phyloP scores from a whole-genome alignment of 2,113 vertebrate species.

The Clupea harengus region DNA sequence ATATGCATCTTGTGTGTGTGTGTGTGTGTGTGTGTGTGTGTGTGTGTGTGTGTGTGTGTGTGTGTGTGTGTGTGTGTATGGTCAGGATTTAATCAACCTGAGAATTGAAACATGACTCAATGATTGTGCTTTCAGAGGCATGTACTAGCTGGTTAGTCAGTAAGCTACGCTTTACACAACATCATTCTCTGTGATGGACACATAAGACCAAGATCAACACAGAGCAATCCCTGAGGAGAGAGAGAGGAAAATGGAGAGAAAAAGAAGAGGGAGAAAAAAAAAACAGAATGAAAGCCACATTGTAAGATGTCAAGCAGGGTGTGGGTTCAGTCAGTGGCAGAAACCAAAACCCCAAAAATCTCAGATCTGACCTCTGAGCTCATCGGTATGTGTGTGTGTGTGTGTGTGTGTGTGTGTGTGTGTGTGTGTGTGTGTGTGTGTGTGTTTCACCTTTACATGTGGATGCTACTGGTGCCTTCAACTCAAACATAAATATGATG shows the following conservation, averaged over 20 bases:
- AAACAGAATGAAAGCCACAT: neutral
- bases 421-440: conserved; percentile 32
- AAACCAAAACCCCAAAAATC: neutral
- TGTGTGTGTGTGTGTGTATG: neutral
- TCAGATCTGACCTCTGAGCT: neutral
- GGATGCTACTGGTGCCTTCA: neutral
- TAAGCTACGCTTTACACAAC: neutral
- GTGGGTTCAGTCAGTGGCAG: neutral
- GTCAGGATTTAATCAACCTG: neutral
- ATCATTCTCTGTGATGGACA: neutral
- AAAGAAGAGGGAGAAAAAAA: neutral
- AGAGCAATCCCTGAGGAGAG: neutral
- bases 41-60: conserved; percentile 14
- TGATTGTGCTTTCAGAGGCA: neutral
- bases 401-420: conserved; percentile 20
- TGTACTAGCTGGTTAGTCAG: neutral
- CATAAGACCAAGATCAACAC: neutral
- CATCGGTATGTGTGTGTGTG: neutral
- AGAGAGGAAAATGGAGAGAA: neutral
- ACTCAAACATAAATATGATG: neutral
- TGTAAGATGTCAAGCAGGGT: neutral
- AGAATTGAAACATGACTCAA: neutral
- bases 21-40: neutral
- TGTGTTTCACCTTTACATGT: neutral
- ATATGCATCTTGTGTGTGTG: neutral